Conservation (phyloP, 2,797 vertebrate species). For the Thamnophis elegans region DNA sequence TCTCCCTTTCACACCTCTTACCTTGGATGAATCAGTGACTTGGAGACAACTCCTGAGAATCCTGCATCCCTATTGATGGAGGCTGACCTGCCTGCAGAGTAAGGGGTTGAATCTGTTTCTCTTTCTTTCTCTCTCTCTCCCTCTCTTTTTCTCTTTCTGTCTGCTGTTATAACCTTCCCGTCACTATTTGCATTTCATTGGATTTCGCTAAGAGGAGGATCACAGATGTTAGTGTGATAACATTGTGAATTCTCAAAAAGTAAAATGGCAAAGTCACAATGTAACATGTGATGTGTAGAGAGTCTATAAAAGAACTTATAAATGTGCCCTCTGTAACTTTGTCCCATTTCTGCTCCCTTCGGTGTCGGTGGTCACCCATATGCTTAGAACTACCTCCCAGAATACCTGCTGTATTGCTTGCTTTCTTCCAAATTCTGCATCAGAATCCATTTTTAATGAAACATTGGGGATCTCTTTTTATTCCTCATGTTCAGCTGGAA, state of each 20-base stretch:
- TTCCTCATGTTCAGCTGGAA: neutral
- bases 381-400: neutral
- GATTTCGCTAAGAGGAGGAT: neutral
- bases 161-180: neutral
- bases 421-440: neutral
- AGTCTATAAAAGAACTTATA: neutral
- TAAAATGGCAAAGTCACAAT: neutral
- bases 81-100: conserved; percentile 88
- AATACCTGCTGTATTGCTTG: neutral
- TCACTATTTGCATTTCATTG: neutral
- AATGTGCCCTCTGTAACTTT: neutral
- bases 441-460: neutral
- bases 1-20: conserved; percentile 30
- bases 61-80: conserved; percentile 88
- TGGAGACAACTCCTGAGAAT: conserved; percentile 88
- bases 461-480: neutral
- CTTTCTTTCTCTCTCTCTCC: neutral
- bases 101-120: conserved; percentile 72
- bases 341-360: neutral
- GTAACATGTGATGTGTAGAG: neutral
- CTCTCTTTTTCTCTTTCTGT: neutral
- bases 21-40: conserved; percentile 82
- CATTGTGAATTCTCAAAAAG: neutral
- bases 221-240: neutral
- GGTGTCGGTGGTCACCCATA: neutral